Evolutionary conservation across 2,888 invertebrate genomes (phyloP).

Genomic region (Lasioglossum zephyrum): DNA sequence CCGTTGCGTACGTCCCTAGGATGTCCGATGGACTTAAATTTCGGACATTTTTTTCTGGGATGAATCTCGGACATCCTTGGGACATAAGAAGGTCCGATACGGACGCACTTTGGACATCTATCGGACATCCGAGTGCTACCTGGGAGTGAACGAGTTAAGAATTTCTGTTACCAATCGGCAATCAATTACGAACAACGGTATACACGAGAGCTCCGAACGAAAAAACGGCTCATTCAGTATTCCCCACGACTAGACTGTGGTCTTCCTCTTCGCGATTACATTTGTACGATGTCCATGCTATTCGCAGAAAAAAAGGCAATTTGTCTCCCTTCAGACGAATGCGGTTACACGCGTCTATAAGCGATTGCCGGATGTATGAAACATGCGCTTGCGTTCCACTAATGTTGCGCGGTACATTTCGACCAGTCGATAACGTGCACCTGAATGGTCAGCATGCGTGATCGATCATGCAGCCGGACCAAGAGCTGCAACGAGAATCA

Average conservation of each 20-base stretch:
- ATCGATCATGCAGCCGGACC: neutral
- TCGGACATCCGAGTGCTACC: no score
- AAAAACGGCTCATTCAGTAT: neutral
- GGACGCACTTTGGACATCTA: no score
- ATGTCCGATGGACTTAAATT: no score
- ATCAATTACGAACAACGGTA: neutral
- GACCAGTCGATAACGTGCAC: neutral
- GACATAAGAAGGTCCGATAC: no score
- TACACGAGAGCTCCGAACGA: neutral
- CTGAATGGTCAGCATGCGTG: neutral
- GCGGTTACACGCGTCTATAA: neutral
- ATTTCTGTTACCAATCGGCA: neutral
- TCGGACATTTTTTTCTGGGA: no score
- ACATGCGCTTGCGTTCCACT: neutral
- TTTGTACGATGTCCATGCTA: no score
- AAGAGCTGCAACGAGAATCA: conserved; percentile 19
- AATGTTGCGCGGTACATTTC: neutral
- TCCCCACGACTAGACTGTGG: neutral
- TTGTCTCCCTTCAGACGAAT: neutral
- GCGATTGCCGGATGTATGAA: neutral
- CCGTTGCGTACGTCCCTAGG: no score
- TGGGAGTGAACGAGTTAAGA: neutral
- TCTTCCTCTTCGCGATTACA: neutral
- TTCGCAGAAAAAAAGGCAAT: neutral
- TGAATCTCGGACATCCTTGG: no score